Base-by-base conservation (phyloP, 2,888 invertebrate genomes). In the Plebejus argus region DNA sequence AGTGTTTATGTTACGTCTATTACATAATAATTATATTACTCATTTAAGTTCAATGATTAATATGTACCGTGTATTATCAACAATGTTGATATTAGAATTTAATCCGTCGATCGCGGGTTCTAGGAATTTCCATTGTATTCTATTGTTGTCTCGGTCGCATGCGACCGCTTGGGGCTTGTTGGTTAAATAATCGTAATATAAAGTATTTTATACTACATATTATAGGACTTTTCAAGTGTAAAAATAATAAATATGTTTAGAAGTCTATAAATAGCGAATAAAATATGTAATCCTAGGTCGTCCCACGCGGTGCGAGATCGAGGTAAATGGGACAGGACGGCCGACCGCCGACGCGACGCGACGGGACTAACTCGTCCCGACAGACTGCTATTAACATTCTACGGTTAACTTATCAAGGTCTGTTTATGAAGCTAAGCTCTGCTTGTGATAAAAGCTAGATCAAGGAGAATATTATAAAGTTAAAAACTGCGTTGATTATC, bases 281-380 rank as follows among this genome's bases (percentile, higher is more conserved):
- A 45, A n/a, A n/a, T n/a, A 39, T 39, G 35, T 28, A 71, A 45
- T 45, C 71, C 20, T 20, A 71, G n/a, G 35, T n/a, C 58, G 3
- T 58, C 58, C 58, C 58, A 58, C 58, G 58, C 58, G 71, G 5
- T 20, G n/a, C 35, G 15, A 56, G 56, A 33, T n/a, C 75, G 33
- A 76, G 75, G 75, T 76, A 56, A 56, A 56, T 33, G 53, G 28
- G n/a, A n/a, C 56, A 56, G 53, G 58, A 58, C 58, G 58, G 20
- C n/a, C n/a, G n/a, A n/a, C n/a, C n/a, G n/a, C n/a, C n/a, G n/a
- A n/a, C n/a, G n/a, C n/a, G n/a, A n/a, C n/a, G 1, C 56, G 20
- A 58, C 58, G 58, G 58, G 58, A 20, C 8, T 58, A 20, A 58
- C 20, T 58, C 58, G 58, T 58, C 20, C 58, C 58, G 58, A 58